These are phyloP conservation scores for Serilophus lunatus DNA, from an alignment of 2,113 vertebrate species.

Conservation along the genomic window DNA sequence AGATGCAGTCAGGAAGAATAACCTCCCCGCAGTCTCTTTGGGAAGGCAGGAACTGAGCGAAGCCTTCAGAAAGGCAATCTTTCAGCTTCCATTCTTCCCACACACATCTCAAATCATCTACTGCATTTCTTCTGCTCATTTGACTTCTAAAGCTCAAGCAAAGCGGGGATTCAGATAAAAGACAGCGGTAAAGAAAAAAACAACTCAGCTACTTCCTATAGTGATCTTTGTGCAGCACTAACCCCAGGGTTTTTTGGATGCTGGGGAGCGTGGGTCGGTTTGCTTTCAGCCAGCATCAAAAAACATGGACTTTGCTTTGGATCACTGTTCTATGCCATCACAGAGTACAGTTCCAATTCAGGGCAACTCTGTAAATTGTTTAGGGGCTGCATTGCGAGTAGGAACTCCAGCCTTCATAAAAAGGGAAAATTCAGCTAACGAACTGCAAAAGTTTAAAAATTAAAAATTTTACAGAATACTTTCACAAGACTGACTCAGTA, in stretches of 20 bases:
- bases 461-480: background rate
- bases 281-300: slow-evolving; percentile 16
- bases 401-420: background rate
- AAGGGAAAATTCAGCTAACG: background rate
- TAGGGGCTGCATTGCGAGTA: background rate
- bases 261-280: background rate
- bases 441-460: background rate
- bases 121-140: slow-evolving; percentile 64
- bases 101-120: slow-evolving; percentile 51
- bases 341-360: background rate
- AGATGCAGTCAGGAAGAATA: slow-evolving; percentile 44
- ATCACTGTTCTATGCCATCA: background rate
- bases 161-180: slow-evolving; percentile 53
- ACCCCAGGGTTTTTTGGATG: slow-evolving; percentile 39
- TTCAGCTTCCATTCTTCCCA: slow-evolving; percentile 58
- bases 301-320: background rate
- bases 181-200: background rate
- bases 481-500: background rate
- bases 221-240: slow-evolving; percentile 48
- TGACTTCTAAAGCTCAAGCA: slow-evolving; percentile 60
- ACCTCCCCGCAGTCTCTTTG: background rate
- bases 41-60: slow-evolving; percentile 50
- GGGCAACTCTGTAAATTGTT: background rate
- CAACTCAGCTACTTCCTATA: slow-evolving; percentile 9
- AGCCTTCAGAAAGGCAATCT: slow-evolving; percentile 28